Percentiles rank a stretch among this genome's conserved stretches.
These are phyloP conservation scores for Nannospalax galili DNA, from an alignment of 2,113 vertebrate species.

Conservation along the genomic window DNA sequence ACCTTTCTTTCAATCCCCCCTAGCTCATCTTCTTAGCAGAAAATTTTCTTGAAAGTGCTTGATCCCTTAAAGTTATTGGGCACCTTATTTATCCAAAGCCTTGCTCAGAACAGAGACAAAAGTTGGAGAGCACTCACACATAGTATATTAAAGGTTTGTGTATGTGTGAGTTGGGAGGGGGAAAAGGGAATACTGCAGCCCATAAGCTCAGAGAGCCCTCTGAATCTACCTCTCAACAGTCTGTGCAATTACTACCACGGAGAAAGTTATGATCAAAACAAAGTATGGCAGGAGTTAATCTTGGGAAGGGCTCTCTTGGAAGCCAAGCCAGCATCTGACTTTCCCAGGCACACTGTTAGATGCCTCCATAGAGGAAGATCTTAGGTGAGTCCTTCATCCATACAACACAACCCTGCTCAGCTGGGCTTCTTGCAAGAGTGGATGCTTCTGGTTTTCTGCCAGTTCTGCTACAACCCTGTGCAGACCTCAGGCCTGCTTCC, in stretches of 20 bases:
- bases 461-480: constrained; percentile 2
- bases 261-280: not conserved
- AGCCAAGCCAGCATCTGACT: not conserved
- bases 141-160: constrained; percentile 54
- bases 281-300: constrained; percentile 55
- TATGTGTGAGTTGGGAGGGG: rapidly evolving
- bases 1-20: constrained; percentile 82
- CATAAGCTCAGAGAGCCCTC: not conserved
- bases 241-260: not conserved
- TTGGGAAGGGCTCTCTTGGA: not conserved
- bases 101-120: constrained; percentile 66
- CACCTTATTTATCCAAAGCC: constrained; percentile 76
- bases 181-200: not conserved
- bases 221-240: not conserved
- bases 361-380: not conserved
- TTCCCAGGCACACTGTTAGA: not conserved
- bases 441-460: not conserved
- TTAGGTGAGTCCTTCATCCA: not conserved
- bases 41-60: constrained; percentile 79
- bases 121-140: not conserved
- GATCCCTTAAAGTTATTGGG: constrained; percentile 81
- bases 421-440: not conserved
- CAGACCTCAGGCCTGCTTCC: not conserved
- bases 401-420: not conserved
- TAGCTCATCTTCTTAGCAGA: constrained; percentile 85